phyloP scores from a whole-genome alignment of 2,888 invertebrate species.

The Liopterus haemorrhoidalis region DNA sequence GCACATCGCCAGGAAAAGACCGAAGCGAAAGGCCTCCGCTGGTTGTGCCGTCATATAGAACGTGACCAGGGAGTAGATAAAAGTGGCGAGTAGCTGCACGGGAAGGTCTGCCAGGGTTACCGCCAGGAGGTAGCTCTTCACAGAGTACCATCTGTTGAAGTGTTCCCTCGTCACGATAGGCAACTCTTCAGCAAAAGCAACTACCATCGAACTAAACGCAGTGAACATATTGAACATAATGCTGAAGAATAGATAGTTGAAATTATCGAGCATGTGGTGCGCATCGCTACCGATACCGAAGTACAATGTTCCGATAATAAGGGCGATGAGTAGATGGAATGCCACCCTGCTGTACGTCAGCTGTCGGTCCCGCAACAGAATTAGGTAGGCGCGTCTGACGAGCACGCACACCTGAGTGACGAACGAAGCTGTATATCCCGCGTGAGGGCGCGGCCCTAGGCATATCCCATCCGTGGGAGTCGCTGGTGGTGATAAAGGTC shows the following conservation, averaged over 20 bases:
- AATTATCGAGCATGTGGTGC: constrained; percentile 74
- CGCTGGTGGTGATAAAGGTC: constrained; percentile 35
- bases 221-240: constrained; percentile 93
- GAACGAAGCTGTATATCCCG: constrained; percentile 53
- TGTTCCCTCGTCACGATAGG: constrained; percentile 56
- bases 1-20: constrained; percentile 64
- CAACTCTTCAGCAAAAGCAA: constrained; percentile 66
- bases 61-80: constrained; percentile 69
- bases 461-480: constrained; percentile 23
- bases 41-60: constrained; percentile 87
- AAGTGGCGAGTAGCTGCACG: constrained; percentile 51
- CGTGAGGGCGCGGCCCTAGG: constrained; percentile 34
- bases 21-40: constrained; percentile 63
- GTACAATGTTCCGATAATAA: constrained; percentile 77
- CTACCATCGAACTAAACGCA: constrained; percentile 82
- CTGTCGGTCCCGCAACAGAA: constrained; percentile 64
- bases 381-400: constrained; percentile 56
- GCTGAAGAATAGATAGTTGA: constrained; percentile 83
- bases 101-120: constrained; percentile 62
- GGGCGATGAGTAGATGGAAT: constrained; percentile 74
- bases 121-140: constrained; percentile 58
- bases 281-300: constrained; percentile 84
- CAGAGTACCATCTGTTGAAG: constrained; percentile 62
- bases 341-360: constrained; percentile 70
- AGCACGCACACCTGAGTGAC: constrained; percentile 55